A percentile compares a stretch with the other conserved stretches of the same genome.
These are phyloP conservation scores for Anthoptus insignis DNA, from an alignment of 2,888 invertebrate species.

Conservation along the genomic window DNA sequence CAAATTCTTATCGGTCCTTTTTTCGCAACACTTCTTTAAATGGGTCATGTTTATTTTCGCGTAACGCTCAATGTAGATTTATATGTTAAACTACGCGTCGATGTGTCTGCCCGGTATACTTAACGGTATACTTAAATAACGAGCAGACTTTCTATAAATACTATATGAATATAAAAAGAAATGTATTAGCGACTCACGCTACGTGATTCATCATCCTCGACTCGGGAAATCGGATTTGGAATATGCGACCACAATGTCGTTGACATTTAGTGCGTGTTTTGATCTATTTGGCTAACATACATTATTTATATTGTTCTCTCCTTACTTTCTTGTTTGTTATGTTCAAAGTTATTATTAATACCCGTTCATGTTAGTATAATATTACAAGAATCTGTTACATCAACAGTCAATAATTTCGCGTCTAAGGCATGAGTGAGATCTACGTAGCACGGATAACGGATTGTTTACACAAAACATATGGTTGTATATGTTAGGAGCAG, in stretches of 20 bases:
- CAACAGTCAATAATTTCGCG: conserved; percentile 24
- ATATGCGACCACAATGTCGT: conserved; percentile 73
- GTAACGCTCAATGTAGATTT: conserved; percentile 53
- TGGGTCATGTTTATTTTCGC: conserved; percentile 75
- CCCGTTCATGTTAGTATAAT: neutral
- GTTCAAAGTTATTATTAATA: neutral
- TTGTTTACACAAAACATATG: conserved; percentile 14
- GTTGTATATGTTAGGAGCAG: neutral
- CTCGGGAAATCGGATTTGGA: conserved; percentile 70
- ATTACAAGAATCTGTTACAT: conserved; percentile 10
- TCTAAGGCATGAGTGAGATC: neutral
- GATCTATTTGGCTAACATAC: too few relatives aligned
- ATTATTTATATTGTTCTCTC: too few relatives aligned
- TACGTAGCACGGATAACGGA: conserved; percentile 1
- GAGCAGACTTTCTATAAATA: conserved; percentile 62
- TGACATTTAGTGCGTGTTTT: conserved; percentile 75
- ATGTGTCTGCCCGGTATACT: conserved; percentile 64
- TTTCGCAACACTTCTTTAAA: conserved; percentile 71
- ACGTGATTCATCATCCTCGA: conserved; percentile 75
- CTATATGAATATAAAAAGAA: conserved; percentile 64
- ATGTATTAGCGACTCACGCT: conserved; percentile 66
- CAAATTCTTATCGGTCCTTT: conserved; percentile 76
- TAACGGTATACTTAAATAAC: conserved; percentile 63
- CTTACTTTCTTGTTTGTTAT: neutral
- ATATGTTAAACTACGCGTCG: conserved; percentile 60